Evolutionary conservation across 2,113 vertebrate species (phyloP).

Genomic region (Rhizomys pruinosus): DNA sequence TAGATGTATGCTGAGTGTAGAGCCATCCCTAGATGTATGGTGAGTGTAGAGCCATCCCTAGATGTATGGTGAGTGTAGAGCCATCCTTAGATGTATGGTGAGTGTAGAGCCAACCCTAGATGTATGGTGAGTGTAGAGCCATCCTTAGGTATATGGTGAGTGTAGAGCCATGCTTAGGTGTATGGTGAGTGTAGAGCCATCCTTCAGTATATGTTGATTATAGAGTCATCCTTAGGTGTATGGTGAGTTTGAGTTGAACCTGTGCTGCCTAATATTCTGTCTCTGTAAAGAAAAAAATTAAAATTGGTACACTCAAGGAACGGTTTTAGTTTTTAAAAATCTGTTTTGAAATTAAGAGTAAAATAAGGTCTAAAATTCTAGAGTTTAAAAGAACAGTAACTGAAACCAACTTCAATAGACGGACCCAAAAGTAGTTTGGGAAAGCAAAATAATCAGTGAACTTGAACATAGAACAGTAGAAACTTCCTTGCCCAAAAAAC

Average conservation of each 20-base stretch:
- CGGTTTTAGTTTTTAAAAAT: not conserved
- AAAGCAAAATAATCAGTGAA: not conserved
- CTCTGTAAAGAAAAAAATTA: not conserved
- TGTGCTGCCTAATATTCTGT: not conserved
- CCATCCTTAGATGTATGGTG: not conserved
- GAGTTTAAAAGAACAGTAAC: not conserved
- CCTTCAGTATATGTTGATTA: too few relatives aligned
- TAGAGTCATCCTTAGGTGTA: too few relatives aligned
- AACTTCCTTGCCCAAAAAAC: not conserved
- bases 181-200: not conserved
- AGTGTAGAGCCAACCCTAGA: too few relatives aligned
- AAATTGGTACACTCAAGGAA: not conserved
- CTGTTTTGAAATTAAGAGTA: slow-evolving; percentile 16
- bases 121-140: not conserved
- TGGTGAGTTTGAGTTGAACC: not conserved
- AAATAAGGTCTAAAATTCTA: slow-evolving; percentile 20
- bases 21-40: too few relatives aligned
- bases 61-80: not conserved
- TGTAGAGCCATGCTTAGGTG: too few relatives aligned
- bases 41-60: not conserved
- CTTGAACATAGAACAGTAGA: not conserved
- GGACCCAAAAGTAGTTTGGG: not conserved
- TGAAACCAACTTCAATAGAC: not conserved
- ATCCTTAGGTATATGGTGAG: not conserved
- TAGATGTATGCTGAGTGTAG: not conserved